phyloP scores from a whole-genome alignment of 2,797 vertebrate genomes.

The Florisuga fusca region DNA sequence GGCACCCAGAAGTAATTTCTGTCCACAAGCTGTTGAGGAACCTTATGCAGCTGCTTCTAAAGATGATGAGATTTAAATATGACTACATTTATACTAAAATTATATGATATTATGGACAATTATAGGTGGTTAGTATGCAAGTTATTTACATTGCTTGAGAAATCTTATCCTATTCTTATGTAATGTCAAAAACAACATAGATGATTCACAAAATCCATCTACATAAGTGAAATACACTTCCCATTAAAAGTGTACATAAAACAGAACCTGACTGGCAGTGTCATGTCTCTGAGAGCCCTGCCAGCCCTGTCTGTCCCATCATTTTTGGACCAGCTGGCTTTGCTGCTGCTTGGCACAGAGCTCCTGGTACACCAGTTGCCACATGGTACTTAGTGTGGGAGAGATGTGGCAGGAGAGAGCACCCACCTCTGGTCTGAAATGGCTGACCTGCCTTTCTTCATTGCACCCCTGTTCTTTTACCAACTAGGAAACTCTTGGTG shows the following conservation, averaged over 20 bases:
- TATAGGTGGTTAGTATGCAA: accelerated
- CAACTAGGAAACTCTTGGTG: background rate
- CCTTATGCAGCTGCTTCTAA: background rate
- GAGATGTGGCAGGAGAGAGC: background rate
- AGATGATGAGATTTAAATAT: background rate
- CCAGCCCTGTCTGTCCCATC: background rate
- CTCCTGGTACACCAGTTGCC: background rate
- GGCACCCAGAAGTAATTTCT: background rate
- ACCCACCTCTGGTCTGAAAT: background rate
- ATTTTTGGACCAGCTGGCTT: background rate
- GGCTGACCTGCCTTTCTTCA: background rate
- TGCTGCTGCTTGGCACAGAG: background rate
- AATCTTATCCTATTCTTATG: background rate
- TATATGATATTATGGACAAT: background rate
- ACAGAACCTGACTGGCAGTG: background rate
- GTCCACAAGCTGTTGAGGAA: background rate
- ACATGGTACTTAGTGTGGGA: accelerated
- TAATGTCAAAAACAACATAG: background rate
- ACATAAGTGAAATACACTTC: background rate
- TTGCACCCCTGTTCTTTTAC: accelerated
- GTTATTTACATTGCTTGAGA: background rate
- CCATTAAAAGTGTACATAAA: background rate
- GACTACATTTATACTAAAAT: background rate
- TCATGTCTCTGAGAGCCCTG: background rate
- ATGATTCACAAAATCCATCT: background rate